Conservation (phyloP, 2,888 invertebrate species). For the Ornithoptera alexandrae region DNA sequence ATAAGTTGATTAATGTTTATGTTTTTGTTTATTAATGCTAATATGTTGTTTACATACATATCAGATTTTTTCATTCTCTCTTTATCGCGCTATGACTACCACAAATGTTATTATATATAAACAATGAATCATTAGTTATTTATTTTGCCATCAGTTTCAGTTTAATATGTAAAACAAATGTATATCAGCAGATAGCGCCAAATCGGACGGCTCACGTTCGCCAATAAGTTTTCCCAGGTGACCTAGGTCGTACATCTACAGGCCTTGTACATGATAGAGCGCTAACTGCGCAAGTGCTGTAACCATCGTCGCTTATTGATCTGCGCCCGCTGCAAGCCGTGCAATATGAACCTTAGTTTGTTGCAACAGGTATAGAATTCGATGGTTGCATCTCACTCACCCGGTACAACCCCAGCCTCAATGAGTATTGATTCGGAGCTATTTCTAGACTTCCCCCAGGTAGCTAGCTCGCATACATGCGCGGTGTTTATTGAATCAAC, state of each 20-base stretch:
- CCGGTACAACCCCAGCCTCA: not conserved
- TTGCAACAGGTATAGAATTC: constrained; percentile 13
- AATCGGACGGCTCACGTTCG: not conserved
- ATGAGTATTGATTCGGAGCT: constrained; percentile 21
- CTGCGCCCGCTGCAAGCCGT: constrained; percentile 2
- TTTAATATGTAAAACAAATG: too few species aligned
- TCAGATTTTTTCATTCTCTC: too few species aligned
- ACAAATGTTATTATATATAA: too few species aligned
- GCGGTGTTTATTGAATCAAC: constrained; percentile 18
- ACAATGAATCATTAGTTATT: too few species aligned
- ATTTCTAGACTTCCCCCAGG: constrained; percentile 16
- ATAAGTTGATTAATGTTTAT: too few species aligned
- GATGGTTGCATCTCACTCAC: not conserved
- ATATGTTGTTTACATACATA: too few species aligned
- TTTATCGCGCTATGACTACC: too few species aligned
- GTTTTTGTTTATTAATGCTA: too few species aligned
- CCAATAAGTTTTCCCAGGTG: constrained; percentile 4
- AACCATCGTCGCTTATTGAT: constrained; percentile 13
- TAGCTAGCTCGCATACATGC: not conserved
- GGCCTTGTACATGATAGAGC: constrained; percentile 4
- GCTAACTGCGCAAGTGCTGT: constrained; percentile 25
- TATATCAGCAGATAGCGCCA: too few species aligned
- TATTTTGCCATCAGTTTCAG: too few species aligned
- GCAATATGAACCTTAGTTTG: constrained; percentile 23
- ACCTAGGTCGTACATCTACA: constrained; percentile 21